Conservation (phyloP, 2,797 vertebrate genomes). For the Argya squamiceps region DNA sequence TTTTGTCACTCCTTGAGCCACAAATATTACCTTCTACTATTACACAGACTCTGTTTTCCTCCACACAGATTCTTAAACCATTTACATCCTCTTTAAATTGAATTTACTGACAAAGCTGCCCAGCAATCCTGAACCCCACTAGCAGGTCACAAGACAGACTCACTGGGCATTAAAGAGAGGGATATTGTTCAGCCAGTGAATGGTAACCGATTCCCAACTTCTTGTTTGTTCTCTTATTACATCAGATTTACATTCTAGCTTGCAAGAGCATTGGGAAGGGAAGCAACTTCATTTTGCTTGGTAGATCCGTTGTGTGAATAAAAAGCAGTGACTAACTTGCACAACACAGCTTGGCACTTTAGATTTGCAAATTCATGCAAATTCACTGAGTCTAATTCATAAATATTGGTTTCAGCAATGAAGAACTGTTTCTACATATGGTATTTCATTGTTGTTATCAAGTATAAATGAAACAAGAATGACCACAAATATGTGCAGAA, state of each 20-base stretch:
- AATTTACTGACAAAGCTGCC: background rate
- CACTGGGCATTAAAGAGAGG: background rate
- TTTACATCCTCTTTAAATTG: background rate
- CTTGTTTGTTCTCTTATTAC: background rate
- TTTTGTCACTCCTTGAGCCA: background rate
- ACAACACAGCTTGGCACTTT: background rate
- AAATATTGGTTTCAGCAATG: background rate
- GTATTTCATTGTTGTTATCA: background rate
- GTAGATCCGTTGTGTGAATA: background rate
- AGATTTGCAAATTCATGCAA: background rate
- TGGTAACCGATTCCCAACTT: background rate
- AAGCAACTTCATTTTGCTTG: background rate
- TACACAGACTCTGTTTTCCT: background rate
- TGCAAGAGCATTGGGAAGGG: background rate
- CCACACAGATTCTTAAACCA: background rate
- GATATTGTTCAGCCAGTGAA: background rate
- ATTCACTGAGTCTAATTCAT: background rate
- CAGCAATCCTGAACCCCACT: background rate
- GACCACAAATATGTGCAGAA: background rate
- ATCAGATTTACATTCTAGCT: background rate
- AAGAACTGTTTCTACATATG: background rate
- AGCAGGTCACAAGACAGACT: background rate
- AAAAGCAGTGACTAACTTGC: background rate
- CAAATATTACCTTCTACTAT: background rate
- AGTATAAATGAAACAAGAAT: background rate